phyloP scores from a whole-genome alignment of 2,888 invertebrate species.

The Tetragnatha montana region DNA sequence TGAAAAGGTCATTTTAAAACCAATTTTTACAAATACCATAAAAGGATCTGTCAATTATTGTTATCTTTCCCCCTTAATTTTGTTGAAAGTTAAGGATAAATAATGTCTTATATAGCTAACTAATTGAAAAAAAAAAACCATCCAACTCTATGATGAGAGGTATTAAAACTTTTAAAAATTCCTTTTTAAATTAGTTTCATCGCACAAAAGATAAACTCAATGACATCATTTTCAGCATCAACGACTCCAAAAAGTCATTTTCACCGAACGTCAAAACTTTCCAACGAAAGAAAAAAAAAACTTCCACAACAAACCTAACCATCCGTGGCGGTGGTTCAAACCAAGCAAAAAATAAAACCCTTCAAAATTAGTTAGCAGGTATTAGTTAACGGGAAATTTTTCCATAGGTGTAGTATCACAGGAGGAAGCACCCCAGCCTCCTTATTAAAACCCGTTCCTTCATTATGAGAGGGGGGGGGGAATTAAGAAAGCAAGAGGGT shows the following conservation, averaged over 20 bases:
- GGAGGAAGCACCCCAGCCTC: background rate
- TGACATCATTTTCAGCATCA: background rate
- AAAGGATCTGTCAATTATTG: no score
- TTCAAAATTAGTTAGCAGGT: background rate
- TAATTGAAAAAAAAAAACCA: no score
- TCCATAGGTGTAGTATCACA: background rate
- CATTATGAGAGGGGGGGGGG: background rate
- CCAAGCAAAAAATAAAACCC: background rate
- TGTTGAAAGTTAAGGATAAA: no score
- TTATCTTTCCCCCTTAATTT: no score
- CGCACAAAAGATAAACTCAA: background rate
- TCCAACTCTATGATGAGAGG: no score
- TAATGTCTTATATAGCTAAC: no score
- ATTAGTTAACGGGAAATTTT: background rate
- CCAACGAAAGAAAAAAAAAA: background rate
- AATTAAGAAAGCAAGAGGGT: background rate
- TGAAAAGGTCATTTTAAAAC: no score
- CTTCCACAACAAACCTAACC: background rate
- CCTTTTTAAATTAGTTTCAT: no score
- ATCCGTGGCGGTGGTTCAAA: background rate
- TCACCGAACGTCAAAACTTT: background rate
- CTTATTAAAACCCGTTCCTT: background rate
- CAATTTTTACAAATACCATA: no score
- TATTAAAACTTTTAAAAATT: no score
- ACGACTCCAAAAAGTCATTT: background rate